Evolutionary conservation across 2,113 vertebrate genomes (phyloP), one percentile per base, ranked within the genome.

Genomic region (Chaenocephalus aceratus): DNA sequence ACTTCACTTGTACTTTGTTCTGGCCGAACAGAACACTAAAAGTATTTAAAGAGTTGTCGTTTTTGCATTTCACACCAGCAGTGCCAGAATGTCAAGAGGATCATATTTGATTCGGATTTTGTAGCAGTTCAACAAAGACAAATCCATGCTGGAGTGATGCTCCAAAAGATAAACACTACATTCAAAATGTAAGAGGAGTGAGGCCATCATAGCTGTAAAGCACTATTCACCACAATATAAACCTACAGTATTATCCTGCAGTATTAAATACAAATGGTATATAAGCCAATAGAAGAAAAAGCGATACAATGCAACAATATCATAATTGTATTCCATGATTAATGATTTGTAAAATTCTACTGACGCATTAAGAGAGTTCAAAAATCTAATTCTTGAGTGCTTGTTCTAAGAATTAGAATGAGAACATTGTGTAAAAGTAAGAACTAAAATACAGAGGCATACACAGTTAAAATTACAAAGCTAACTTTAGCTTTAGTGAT

Each of bases 21-120:
- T 45, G 63, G 75, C 82, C 79, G 80, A 85, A 78, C 68, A 80
- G 80, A 84, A 80, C 75, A 69, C 57, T 44, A 44, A 57, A 72
- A 80, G 61, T 69, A 75, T 72, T 83, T 58, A 48, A 59, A 74
- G 77, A 69, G 48, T 77, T 85, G 67, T 84, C 76, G 30, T 14
- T 63, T 80, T 52, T 86, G 61, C 60, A 77, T 83, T 80, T 80
- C 63, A 67, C 54, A 76, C 60, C 23, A 51, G 26, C 71, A 59
- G 36, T 56, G 77, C 44, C 71, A 75, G 66, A 62, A 74, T 60
- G 65, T 85, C 77, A 75, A 80, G 65, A 69, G 62, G 60, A 83
- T 63, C 53, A 63, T 63, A 69, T 75, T 74, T 59, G 56, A 85
- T 74, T 68, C 3, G 30, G 30, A 30, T 41, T 69, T 72, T 73